Evolutionary conservation across 2,797 vertebrate species (phyloP).

Genomic region (Rhadinocentrus ornatus): DNA sequence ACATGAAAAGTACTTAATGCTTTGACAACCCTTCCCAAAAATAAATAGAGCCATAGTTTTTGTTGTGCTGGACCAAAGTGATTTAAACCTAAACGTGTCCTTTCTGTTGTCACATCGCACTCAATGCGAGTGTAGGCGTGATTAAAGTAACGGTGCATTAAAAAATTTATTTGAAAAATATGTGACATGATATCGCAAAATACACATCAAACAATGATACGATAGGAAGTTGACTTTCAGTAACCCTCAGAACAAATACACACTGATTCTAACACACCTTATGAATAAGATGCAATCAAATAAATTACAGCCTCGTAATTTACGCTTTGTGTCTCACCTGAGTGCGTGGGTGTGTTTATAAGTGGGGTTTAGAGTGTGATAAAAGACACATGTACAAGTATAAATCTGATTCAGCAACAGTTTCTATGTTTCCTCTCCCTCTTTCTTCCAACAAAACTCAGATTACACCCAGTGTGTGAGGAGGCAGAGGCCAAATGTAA

Average conservation of each 20-base stretch:
- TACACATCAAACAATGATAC: not conserved
- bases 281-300: conserved; percentile 19
- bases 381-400: conserved; percentile 23
- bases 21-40: not conserved
- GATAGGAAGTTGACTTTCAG: not conserved
- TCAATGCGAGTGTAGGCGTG: not conserved
- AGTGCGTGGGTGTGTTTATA: conserved; percentile 21
- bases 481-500: conserved; percentile 25
- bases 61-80: not conserved
- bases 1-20: not conserved
- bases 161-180: not conserved
- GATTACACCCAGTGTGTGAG: conserved; percentile 8
- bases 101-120: not conserved
- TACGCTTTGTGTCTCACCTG: not conserved
- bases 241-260: not conserved
- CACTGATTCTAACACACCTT: not conserved
- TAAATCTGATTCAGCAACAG: conserved; percentile 14
- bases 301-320: conserved; percentile 21
- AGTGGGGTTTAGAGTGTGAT: conserved; percentile 3
- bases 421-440: conserved; percentile 13
- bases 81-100: not conserved
- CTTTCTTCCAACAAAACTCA: conserved; percentile 20
- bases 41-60: not conserved
- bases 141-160: not conserved
- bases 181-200: not conserved